These are phyloP conservation scores for Drosophila gaucha DNA, from an alignment of 2,888 invertebrate genomes.

Conservation along the genomic window DNA sequence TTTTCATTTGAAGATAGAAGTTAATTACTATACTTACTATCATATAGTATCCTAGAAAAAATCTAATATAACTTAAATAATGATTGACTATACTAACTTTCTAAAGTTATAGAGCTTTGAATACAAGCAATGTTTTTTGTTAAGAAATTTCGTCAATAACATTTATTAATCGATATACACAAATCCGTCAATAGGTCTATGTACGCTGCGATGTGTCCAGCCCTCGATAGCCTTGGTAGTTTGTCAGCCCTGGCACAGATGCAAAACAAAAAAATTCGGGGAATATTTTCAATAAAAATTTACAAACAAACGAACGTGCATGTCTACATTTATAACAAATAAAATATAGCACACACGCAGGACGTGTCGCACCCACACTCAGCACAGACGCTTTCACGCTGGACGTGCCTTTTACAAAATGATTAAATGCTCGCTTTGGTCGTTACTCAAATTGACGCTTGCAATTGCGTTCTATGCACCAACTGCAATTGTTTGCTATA, in stretches of 20 bases:
- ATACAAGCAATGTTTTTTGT: neutral
- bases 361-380: constrained; percentile 32
- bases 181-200: neutral
- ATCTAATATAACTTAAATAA: neutral
- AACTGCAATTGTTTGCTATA: constrained; percentile 36
- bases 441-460: constrained; percentile 45
- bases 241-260: constrained; percentile 46
- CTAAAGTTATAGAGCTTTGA: no score
- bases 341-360: constrained; percentile 34
- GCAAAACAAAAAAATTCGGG: constrained; percentile 53
- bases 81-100: neutral
- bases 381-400: constrained; percentile 19
- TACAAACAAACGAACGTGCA: constrained; percentile 25
- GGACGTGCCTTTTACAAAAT: constrained; percentile 44
- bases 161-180: neutral
- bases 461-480: constrained; percentile 48
- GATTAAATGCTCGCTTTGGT: constrained; percentile 47
- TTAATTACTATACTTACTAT: neutral
- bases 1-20: neutral
- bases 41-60: no score
- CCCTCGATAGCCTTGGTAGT: constrained; percentile 45
- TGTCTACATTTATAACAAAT: constrained; percentile 18
- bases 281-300: constrained; percentile 20
- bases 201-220: neutral
- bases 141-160: neutral